phyloP scores from a whole-genome alignment of 1,140 invertebrate genomes.

The Magallana gigas region DNA sequence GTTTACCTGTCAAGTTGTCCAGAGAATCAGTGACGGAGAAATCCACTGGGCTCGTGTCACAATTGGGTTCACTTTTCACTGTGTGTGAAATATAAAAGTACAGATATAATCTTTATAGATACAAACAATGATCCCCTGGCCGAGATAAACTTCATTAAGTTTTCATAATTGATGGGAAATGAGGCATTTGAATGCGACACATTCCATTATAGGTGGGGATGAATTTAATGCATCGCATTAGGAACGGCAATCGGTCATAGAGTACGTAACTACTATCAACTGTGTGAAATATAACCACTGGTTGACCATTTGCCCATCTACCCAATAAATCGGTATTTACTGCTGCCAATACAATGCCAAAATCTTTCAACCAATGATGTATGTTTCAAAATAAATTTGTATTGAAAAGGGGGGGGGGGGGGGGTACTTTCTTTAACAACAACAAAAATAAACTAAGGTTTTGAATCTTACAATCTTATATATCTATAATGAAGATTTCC shows the following conservation, averaged over 20 bases:
- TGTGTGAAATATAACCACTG: constrained; percentile 11
- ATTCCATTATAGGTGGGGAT: constrained; percentile 30
- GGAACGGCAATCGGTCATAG: background rate
- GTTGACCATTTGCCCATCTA: background rate
- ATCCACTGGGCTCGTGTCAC: constrained; percentile 33
- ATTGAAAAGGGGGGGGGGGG: too few relatives aligned
- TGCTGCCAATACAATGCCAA: background rate
- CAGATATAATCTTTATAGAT: constrained; percentile 37
- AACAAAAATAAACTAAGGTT: too few relatives aligned
- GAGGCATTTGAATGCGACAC: constrained; percentile 36
- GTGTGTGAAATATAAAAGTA: constrained; percentile 29
- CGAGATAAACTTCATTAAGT: constrained; percentile 33
- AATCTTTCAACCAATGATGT: background rate
- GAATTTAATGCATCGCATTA: constrained; percentile 15
- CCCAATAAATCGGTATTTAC: background rate
- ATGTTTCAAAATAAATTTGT: background rate
- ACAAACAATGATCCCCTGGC: constrained; percentile 24
- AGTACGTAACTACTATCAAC: constrained; percentile 6
- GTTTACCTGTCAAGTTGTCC: constrained; percentile 29
- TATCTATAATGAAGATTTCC: too few relatives aligned
- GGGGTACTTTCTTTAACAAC: too few relatives aligned
- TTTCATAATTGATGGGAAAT: constrained; percentile 35
- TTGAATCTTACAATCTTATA: too few relatives aligned
- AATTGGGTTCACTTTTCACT: constrained; percentile 37
- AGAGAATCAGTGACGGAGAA: constrained; percentile 6